phyloP scores from a whole-genome alignment of 2,888 invertebrate species.

The Meloe dianella region DNA sequence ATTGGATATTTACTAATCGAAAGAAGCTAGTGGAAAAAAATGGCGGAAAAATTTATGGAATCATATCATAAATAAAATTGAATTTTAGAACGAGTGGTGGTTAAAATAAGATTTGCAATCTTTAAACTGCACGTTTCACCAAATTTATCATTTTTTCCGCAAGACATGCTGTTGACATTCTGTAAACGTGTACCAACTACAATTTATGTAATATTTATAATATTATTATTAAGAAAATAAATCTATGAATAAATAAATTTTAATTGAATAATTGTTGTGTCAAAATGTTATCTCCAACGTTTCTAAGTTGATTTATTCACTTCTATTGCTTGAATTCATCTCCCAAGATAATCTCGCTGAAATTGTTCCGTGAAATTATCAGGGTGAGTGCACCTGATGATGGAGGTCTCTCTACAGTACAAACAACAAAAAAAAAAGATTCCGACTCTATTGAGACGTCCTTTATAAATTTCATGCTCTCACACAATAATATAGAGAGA shows the following conservation, averaged over 20 bases:
- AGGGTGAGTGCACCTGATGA: constrained; percentile 13
- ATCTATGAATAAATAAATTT: too few relatives aligned
- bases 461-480: neutral
- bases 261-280: too few relatives aligned
- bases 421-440: neutral
- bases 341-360: constrained; percentile 12
- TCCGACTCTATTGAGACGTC: neutral
- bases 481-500: neutral
- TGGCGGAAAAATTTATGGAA: neutral
- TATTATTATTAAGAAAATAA: too few relatives aligned
- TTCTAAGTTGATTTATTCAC: constrained; percentile 7
- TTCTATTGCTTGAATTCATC: neutral
- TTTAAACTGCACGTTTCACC: neutral
- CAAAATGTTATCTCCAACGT: neutral
- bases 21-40: neutral
- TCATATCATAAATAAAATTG: neutral
- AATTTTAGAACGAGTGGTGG: neutral
- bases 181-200: neutral
- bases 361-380: constrained; percentile 10
- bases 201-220: neutral
- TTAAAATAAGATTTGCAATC: neutral
- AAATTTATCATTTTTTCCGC: neutral
- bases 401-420: neutral
- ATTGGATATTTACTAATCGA: neutral
- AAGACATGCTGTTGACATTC: too few relatives aligned